Evolutionary conservation across 2,113 vertebrate species (phyloP), one percentile per base, ranked within the genome.

Genomic region (Myiagra hebetior): DNA sequence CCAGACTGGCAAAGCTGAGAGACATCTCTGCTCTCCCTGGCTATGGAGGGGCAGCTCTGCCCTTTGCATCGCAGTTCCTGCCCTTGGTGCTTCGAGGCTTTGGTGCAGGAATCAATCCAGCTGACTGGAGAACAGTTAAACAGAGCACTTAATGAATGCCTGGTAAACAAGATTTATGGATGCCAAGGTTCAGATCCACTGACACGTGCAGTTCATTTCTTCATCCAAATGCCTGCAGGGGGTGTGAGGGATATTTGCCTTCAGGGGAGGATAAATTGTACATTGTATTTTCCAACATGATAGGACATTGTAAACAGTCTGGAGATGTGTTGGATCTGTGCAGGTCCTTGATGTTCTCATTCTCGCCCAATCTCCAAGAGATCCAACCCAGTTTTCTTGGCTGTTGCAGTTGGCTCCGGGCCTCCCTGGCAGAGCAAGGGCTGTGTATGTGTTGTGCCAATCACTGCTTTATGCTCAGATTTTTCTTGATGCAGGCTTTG

Each of bases 401-500:
- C 95, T 93, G 79, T 67, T 79, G 52, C n/a, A 75, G 69, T n/a
- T 96, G 96, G 92, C 96, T 91, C 56, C 56, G 49, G 47, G 83
- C 90, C 80, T 92, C 76, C 39, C 72, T 96, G 90, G 92, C 92
- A 91, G 79, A 93, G 44, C 41, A 78, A 44, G 31, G 64, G 28
- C 89, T 81, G 27, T 70, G 7, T 67, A 10, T 63, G 52, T 88
- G 76, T 92, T 91, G 46, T 90, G 92, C 88, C 93, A 95, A 26
- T 88, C 93, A 50, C 77, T 70, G 85, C 55, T 80, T 52, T 84
- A 6, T 74, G 59, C 72, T 84, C 55, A 84, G 4, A 37, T 91
- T 91, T 95, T 96, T 95, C 79, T 57, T 76, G 62, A 92, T 95
- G 56, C 74, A 57, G 60, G 1, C 91, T 91, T 97, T 96, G 87